These are phyloP conservation scores for Palythoa grandiflora DNA, from an alignment of 92 coral and sea anemone species.

Conservation along the genomic window DNA sequence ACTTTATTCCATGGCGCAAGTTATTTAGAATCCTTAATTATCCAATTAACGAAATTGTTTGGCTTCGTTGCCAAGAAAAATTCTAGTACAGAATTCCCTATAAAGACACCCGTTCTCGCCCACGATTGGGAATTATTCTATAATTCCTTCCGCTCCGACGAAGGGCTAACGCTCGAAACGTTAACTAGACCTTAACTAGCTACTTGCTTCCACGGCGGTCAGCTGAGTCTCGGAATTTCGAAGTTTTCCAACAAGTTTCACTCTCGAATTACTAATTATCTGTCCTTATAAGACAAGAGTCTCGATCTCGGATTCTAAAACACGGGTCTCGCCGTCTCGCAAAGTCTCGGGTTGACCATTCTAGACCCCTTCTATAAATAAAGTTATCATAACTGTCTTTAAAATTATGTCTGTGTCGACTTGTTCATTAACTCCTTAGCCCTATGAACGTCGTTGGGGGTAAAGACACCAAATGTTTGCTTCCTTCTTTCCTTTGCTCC, in stretches of 20 bases:
- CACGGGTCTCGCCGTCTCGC: not conserved
- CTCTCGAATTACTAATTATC: slow-evolving; percentile 22
- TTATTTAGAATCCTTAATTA: too few relatives aligned
- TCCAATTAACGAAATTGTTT: too few relatives aligned
- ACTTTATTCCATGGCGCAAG: too few relatives aligned
- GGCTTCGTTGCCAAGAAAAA: too few relatives aligned
- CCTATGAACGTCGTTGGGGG: slow-evolving; percentile 8
- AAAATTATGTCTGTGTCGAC: slow-evolving; percentile 24
- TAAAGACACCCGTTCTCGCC: too few relatives aligned
- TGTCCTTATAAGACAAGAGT: slow-evolving; percentile 23
- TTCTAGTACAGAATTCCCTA: too few relatives aligned
- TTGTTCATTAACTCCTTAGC: slow-evolving; percentile 25
- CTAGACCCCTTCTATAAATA: slow-evolving; percentile 23
- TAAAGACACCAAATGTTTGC: not conserved
- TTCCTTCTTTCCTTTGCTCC: not conserved
- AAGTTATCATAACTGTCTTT: slow-evolving; percentile 21
- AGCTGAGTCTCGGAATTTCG: slow-evolving; percentile 22
- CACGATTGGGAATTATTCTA: too few relatives aligned
- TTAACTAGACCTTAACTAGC: not conserved
- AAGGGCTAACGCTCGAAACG: too few relatives aligned
- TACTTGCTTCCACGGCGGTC: slow-evolving; percentile 25
- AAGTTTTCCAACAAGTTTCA: slow-evolving; percentile 22
- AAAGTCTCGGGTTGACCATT: slow-evolving; percentile 22
- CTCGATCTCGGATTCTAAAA: slow-evolving; percentile 24
- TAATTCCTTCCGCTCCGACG: too few relatives aligned